A percentile compares a stretch with the other conserved stretches of the same genome.
These are phyloP conservation scores for Orthosia cruda DNA, from an alignment of 2,888 invertebrate genomes.

Conservation along the genomic window DNA sequence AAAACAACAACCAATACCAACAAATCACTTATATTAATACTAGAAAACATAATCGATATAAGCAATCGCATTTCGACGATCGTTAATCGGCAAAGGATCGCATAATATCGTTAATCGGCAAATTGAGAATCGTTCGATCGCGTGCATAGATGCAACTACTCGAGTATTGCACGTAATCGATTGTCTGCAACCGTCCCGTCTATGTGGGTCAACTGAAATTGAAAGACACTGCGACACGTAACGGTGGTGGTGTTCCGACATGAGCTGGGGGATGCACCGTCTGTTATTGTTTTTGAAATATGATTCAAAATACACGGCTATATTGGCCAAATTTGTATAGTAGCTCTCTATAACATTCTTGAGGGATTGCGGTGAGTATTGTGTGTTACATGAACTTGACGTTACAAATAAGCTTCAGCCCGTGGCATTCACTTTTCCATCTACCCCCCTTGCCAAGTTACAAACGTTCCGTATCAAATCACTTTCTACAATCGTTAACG, in stretches of 20 bases:
- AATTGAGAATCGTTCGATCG: constrained; percentile 72
- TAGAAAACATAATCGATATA: constrained; percentile 8
- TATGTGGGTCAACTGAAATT: constrained; percentile 77
- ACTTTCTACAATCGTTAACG: too few species aligned
- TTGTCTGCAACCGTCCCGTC: constrained; percentile 61
- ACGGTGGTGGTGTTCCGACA: constrained; percentile 43
- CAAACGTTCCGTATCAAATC: too few species aligned
- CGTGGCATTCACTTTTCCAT: not conserved
- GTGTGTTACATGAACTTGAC: not conserved
- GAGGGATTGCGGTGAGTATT: not conserved
- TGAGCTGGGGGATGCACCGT: constrained; percentile 22
- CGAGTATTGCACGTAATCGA: constrained; percentile 74
- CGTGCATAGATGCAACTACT: constrained; percentile 77
- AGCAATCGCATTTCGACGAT: constrained; percentile 35
- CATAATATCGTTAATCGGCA: constrained; percentile 1
- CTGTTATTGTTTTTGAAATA: not conserved
- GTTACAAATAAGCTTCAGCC: not conserved
- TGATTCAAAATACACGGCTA: not conserved
- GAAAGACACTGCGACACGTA: constrained; percentile 75
- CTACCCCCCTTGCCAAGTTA: too few species aligned
- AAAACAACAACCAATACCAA: constrained; percentile 3
- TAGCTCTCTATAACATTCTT: not conserved
- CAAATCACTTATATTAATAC: not conserved
- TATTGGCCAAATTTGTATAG: not conserved
- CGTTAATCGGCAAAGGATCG: constrained; percentile 39